Percentiles rank a stretch among this genome's conserved stretches.
Conservation (phyloP, 2,113 vertebrate genomes). For the Procavia capensis region DNA sequence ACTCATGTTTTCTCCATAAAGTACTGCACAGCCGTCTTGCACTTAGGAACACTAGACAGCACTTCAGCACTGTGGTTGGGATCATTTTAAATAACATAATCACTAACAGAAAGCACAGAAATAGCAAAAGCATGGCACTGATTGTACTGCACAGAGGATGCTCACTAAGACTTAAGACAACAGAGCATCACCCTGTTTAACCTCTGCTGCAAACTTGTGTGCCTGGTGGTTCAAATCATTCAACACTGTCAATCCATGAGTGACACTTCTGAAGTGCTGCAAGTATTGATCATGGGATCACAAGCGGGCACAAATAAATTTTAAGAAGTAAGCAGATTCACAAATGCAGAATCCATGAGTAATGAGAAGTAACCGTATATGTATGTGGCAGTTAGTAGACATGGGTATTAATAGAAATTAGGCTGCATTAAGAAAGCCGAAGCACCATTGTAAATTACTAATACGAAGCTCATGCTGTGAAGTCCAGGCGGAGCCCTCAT, state of each 20-base stretch:
- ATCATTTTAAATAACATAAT: neutral
- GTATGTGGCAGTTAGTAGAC: neutral
- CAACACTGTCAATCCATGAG: neutral
- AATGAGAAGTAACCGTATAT: neutral
- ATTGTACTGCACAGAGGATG: neutral
- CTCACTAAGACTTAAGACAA: neutral
- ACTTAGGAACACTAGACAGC: neutral
- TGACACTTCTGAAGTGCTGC: neutral
- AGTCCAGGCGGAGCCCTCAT: neutral
- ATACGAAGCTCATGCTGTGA: neutral
- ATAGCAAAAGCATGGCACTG: neutral
- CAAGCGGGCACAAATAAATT: neutral
- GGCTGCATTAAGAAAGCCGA: conserved; percentile 31
- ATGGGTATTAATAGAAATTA: neutral
- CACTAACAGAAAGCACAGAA: neutral
- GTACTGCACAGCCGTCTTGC: neutral
- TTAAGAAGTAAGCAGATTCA: neutral
- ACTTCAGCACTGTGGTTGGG: neutral
- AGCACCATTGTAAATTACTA: neutral
- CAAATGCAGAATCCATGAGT: neutral
- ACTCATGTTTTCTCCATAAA: neutral
- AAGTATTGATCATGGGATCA: neutral
- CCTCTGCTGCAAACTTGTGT: neutral
- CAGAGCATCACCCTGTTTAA: neutral
- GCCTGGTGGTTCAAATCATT: neutral